These are phyloP conservation scores for Neelides sp. DNA, from an alignment of 1,140 invertebrate species.

Conservation along the genomic window DNA sequence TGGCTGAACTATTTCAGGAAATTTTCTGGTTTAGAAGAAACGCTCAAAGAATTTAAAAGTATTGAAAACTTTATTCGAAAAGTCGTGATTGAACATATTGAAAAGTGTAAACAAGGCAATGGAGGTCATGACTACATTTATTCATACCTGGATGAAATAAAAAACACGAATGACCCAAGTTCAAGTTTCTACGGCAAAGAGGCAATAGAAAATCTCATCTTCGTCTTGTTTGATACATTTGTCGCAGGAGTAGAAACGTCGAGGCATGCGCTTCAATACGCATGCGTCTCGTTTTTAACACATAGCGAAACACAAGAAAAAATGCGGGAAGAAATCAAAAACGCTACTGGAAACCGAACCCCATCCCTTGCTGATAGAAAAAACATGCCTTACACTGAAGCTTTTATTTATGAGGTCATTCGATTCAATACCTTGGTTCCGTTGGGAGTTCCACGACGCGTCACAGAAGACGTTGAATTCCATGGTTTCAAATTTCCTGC, in stretches of 20 bases:
- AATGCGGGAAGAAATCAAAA: too few relatives aligned
- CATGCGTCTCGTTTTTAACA: too few relatives aligned
- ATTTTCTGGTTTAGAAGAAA: neutral
- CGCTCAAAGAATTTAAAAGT: neutral
- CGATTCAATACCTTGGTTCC: conserved; percentile 44
- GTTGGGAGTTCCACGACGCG: conserved; percentile 40
- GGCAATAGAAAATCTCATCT: neutral
- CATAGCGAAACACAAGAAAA: too few relatives aligned
- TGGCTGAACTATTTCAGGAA: neutral
- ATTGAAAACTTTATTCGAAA: too few relatives aligned
- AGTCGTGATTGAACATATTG: neutral
- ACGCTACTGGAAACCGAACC: neutral
- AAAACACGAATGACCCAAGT: neutral
- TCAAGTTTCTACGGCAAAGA: conserved; percentile 9
- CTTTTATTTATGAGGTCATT: conserved; percentile 44
- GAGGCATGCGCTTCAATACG: too few relatives aligned
- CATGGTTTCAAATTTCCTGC: conserved; percentile 34
- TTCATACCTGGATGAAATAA: neutral
- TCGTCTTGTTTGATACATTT: neutral
- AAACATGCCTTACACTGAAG: conserved; percentile 45
- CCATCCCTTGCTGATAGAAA: neutral
- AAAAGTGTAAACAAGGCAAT: neutral
- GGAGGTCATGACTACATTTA: neutral
- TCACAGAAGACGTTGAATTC: conserved; percentile 24
- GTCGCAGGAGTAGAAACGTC: conserved; percentile 4